These are phyloP conservation scores for Ashinkailepas kermadecensis DNA, from an alignment of 2,888 invertebrate genomes.

Conservation along the genomic window DNA sequence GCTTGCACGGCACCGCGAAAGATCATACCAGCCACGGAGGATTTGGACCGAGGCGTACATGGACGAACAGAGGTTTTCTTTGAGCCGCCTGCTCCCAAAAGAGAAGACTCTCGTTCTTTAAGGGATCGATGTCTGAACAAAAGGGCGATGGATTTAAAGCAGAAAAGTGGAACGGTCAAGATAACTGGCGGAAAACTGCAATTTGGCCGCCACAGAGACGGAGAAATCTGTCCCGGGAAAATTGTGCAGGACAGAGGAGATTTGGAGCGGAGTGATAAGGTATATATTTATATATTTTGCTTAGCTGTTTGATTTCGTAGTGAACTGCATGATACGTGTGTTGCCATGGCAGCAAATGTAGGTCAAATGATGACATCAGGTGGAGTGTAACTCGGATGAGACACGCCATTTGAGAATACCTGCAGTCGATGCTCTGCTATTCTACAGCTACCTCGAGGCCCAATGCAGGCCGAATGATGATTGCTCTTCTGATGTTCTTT, in stretches of 20 bases:
- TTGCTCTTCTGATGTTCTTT: no score
- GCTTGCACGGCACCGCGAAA: background rate
- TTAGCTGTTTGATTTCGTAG: no score
- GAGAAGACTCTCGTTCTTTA: background rate
- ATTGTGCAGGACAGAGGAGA: background rate
- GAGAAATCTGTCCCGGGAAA: background rate
- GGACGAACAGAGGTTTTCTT: slow-evolving; percentile 1
- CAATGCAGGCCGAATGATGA: no score
- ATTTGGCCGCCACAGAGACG: background rate
- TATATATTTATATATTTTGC: background rate
- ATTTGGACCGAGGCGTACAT: background rate
- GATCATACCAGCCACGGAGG: background rate
- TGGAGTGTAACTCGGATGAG: no score
- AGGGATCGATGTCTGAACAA: background rate
- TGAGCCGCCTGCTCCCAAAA: background rate
- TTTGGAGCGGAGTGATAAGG: background rate
- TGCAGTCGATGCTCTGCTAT: no score
- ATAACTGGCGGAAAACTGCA: background rate
- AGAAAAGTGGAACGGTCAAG: background rate
- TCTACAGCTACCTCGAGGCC: no score
- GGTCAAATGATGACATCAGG: no score
- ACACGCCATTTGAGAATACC: no score
- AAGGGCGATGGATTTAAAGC: background rate
- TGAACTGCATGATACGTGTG: no score
- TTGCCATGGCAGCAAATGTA: no score